Evolutionary conservation across 2,888 invertebrate genomes (phyloP), one percentile per base, ranked within the genome.

Genomic region (Aricia artaxerxes): DNA sequence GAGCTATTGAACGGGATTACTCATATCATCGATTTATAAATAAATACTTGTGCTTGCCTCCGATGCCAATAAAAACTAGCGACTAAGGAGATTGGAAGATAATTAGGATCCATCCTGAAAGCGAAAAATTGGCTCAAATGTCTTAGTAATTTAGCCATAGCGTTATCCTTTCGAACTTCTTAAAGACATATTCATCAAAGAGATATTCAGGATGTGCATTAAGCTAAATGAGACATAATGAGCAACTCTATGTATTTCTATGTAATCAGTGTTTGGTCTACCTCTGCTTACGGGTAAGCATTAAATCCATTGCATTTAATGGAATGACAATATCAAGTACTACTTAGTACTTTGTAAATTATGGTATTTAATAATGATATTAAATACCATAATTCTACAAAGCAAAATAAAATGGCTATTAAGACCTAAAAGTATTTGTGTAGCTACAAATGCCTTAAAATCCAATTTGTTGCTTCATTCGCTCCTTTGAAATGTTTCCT

Each of bases 1-100:
- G 78, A 82, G 81, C 82, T 81, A 80, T 81, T 82, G 83, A 82
- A 82, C 82, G 80, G 78, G 69, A 81, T 82, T 83, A 82, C 80
- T 82, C 80, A 83, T 82, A 81, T 79, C 80, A 40, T 78, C 69
- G 77, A 57, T 64, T n/a, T 64, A 40, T 64, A 77, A 69, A 69
- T 77, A 79, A 78, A 78, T 78, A 78, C 73, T 73, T 72, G 35
- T 49, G 35, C 16, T 49, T 38, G 60, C 73, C 57, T 73, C 78
- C 11, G 16, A 60, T 3, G 57, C 57, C n/a, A n/a, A 40, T 78
- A 60, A 78, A 76, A 76, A 76, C 13, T 11, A 38, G 13, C 35
- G 11, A 31, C 24, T 31, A 24, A 35, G 64, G 31, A 69, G 9
- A 31, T 69, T 31, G 4, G 1, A 11, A 35, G 69, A 16, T 69